Evolutionary conservation across 2,797 vertebrate genomes (phyloP).

Genomic region (Eulemur coronatus): DNA sequence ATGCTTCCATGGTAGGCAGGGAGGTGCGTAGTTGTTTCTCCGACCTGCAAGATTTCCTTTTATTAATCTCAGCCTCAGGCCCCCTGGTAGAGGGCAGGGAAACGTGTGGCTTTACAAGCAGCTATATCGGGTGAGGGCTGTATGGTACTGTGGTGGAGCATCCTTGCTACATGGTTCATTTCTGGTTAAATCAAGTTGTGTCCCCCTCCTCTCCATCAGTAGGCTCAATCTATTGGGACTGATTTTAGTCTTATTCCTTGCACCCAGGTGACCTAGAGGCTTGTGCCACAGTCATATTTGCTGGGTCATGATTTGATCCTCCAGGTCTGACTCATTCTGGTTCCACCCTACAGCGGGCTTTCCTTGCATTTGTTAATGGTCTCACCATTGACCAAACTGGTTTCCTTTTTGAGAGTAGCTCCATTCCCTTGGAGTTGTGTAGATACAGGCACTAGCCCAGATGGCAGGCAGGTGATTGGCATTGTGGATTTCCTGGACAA

Average conservation of each 20-base stretch:
- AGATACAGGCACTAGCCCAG: neutral
- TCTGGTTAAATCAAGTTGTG: neutral
- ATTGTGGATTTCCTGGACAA: conserved; percentile 65
- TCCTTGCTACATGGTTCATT: neutral
- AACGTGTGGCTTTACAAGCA: neutral
- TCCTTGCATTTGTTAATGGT: neutral
- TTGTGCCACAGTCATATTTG: neutral
- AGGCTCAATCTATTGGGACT: neutral
- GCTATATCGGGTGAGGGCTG: neutral
- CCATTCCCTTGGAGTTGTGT: neutral
- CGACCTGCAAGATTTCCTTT: neutral
- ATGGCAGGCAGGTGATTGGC: conserved; percentile 51
- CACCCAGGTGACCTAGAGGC: neutral
- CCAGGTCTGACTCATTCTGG: neutral
- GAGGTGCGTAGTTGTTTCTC: neutral
- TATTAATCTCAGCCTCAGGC: neutral
- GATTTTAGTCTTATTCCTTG: neutral
- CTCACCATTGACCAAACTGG: neutral
- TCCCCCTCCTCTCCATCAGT: neutral
- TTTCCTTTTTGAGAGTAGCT: neutral
- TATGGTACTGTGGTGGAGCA: neutral
- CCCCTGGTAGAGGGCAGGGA: neutral
- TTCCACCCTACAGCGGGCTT: neutral
- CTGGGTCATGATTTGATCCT: neutral
- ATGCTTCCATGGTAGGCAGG: neutral